Percentiles rank a stretch among this genome's conserved stretches.
Conservation (phyloP, 2,113 vertebrate species). For the Enhydra lutris region DNA sequence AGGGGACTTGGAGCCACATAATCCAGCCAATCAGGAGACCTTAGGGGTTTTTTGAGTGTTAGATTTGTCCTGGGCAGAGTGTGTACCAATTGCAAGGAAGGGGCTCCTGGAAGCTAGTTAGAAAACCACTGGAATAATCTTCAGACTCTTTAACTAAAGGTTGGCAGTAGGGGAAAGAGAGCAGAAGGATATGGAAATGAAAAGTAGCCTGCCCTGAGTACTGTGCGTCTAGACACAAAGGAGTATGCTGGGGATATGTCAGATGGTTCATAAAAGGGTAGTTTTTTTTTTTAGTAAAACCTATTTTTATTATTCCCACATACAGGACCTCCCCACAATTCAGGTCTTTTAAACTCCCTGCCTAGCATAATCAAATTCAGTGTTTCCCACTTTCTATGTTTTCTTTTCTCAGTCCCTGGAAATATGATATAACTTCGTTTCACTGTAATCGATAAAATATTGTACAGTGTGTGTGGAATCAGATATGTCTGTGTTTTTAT, state of each 20-base stretch:
- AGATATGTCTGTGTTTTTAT: constrained; percentile 75
- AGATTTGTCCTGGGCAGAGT: not conserved
- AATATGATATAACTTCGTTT: constrained; percentile 66
- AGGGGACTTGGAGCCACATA: not conserved
- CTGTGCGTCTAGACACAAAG: constrained; percentile 41
- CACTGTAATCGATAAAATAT: constrained; percentile 75
- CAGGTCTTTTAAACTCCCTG: constrained; percentile 62
- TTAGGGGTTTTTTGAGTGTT: not conserved
- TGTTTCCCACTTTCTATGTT: constrained; percentile 75
- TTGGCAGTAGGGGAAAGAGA: not conserved
- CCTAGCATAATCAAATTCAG: constrained; percentile 73
- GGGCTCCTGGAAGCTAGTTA: not conserved
- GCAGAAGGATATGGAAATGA: not conserved
- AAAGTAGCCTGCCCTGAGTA: not conserved
- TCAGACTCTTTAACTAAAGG: not conserved
- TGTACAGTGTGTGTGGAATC: constrained; percentile 67
- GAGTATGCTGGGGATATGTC: constrained; percentile 8
- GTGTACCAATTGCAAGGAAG: not conserved
- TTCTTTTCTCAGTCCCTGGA: constrained; percentile 75
- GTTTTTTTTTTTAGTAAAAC: constrained; percentile 59
- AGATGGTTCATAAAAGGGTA: constrained; percentile 48
- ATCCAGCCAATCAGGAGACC: not conserved
- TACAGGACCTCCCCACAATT: constrained; percentile 70
- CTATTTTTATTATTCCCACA: constrained; percentile 71
- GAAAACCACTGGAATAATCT: not conserved